Conservation (phyloP, 1,140 invertebrate species). For the Epicauta chinensis region DNA sequence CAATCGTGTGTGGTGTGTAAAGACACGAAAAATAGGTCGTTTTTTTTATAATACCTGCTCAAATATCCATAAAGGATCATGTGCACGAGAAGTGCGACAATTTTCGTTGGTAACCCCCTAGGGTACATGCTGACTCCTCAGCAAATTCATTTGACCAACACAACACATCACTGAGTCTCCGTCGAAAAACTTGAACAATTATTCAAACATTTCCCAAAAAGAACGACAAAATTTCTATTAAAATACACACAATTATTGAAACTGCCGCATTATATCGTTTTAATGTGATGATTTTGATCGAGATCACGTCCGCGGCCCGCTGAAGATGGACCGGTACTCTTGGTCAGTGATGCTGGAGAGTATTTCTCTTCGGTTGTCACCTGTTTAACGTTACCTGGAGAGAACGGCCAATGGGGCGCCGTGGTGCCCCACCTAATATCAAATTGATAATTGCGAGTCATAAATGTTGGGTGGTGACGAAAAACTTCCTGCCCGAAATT, state of each 20-base stretch:
- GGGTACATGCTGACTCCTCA: conserved; percentile 18
- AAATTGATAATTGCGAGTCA: conserved; percentile 20
- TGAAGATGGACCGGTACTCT: conserved; percentile 24
- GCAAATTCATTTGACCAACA: conserved; percentile 17
- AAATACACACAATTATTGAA: too few relatives aligned
- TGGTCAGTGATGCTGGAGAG: conserved; percentile 21
- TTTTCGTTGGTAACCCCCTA: conserved; percentile 13
- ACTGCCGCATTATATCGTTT: not conserved
- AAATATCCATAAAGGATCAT: conserved; percentile 6
- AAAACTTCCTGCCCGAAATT: not conserved
- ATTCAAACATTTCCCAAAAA: too few relatives aligned
- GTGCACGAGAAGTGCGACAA: conserved; percentile 18
- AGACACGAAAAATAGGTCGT: too few relatives aligned
- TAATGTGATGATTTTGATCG: not conserved
- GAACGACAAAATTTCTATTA: too few relatives aligned
- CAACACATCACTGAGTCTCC: conserved; percentile 13
- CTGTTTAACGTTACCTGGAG: conserved; percentile 22
- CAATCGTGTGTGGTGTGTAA: too few relatives aligned
- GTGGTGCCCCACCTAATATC: conserved; percentile 18
- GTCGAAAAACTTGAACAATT: too few relatives aligned
- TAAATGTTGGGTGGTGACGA: conserved; percentile 1
- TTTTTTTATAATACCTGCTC: conserved; percentile 4
- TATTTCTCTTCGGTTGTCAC: conserved; percentile 17
- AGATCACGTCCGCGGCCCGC: not conserved
- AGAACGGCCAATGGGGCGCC: conserved; percentile 17